Evolutionary conservation across 2,113 vertebrate species (phyloP).

Genomic region (Amblyopsis rosae): DNA sequence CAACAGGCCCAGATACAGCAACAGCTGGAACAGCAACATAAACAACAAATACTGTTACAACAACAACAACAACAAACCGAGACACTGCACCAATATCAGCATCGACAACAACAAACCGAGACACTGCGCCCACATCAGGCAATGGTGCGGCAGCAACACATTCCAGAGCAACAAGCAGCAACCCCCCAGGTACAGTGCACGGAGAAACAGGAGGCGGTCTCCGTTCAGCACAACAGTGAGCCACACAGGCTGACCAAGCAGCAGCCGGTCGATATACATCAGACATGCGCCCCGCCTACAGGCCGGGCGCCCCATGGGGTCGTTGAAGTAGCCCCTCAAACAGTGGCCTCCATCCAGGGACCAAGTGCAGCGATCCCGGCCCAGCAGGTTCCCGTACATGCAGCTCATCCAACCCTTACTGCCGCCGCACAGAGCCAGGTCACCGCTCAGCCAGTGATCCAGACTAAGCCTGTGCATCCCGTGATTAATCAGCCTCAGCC

Average conservation of each 20-base stretch:
- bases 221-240: slow-evolving; percentile 47
- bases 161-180: slow-evolving; percentile 56
- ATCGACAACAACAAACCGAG: slow-evolving; percentile 44
- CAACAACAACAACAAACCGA: slow-evolving; percentile 26
- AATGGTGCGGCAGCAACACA: slow-evolving; percentile 53
- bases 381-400: slow-evolving; percentile 57
- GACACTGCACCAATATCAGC: slow-evolving; percentile 15
- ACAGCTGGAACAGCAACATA: slow-evolving; percentile 63
- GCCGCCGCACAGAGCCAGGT: slow-evolving; percentile 48
- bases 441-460: slow-evolving; percentile 53
- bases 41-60: slow-evolving; percentile 60
- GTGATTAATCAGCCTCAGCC: slow-evolving; percentile 48
- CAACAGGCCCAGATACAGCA: slow-evolving; percentile 60
- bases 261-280: slow-evolving; percentile 50
- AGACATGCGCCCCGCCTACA: slow-evolving; percentile 41
- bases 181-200: slow-evolving; percentile 56
- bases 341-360: slow-evolving; percentile 43
- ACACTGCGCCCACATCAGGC: slow-evolving; percentile 51
- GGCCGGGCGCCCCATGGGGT: slow-evolving; percentile 42
- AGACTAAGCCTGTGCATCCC: slow-evolving; percentile 47
- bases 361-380: slow-evolving; percentile 50
- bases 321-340: slow-evolving; percentile 41
- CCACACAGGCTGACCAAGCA: slow-evolving; percentile 55
- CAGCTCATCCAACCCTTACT: slow-evolving; percentile 47
- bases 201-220: slow-evolving; percentile 48